These are phyloP conservation scores for Chinchilla lanigera DNA, from an alignment of 2,113 vertebrate genomes.

Conservation along the genomic window DNA sequence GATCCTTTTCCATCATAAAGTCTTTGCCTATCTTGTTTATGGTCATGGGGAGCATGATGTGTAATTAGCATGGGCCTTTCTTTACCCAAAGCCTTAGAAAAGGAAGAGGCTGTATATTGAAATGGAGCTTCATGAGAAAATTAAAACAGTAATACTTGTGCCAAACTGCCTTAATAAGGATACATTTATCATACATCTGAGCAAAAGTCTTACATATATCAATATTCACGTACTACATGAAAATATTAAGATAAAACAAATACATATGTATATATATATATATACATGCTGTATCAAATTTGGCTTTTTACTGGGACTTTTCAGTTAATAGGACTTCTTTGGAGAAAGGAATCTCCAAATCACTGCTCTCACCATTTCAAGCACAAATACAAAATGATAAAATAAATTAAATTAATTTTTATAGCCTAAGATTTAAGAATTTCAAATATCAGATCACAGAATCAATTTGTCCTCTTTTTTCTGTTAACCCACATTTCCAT, in stretches of 20 bases:
- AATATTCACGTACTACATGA: background rate
- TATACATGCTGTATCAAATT: background rate
- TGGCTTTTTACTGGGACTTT: slow-evolving; percentile 28
- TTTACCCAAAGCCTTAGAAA: background rate
- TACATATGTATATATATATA: background rate
- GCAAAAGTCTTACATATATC: slow-evolving; percentile 6
- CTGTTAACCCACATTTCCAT: slow-evolving; percentile 41
- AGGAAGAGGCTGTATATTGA: fast-evolving
- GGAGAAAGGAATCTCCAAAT: background rate
- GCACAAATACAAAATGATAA: slow-evolving; percentile 9
- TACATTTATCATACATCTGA: background rate
- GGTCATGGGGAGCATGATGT: background rate
- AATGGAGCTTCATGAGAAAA: background rate
- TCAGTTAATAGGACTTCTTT: background rate
- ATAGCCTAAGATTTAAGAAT: slow-evolving; percentile 45
- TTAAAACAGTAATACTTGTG: background rate
- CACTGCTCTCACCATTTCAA: slow-evolving; percentile 25
- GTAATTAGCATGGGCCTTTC: background rate
- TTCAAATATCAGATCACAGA: slow-evolving; percentile 44
- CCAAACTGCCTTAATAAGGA: background rate
- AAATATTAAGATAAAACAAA: slow-evolving; percentile 18
- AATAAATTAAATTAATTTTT: slow-evolving; percentile 22
- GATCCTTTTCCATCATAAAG: too few relatives aligned
- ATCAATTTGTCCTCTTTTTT: slow-evolving; percentile 47
- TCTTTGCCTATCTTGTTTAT: background rate